These are phyloP conservation scores for Plectropomus leopardus DNA, from an alignment of 2,113 vertebrate genomes.

Conservation along the genomic window DNA sequence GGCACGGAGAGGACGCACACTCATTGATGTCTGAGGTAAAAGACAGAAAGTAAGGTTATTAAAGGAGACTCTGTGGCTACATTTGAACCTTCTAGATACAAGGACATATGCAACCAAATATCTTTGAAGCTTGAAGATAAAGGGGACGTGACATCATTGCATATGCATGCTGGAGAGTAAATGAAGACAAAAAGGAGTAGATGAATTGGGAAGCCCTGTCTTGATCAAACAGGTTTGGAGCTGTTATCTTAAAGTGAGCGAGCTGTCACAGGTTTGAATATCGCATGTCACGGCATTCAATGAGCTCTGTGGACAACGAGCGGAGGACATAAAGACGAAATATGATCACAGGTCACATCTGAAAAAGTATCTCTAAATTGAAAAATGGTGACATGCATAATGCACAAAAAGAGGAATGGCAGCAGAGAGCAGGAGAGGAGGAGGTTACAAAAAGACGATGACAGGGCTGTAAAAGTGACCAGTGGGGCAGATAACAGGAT, in stretches of 20 bases:
- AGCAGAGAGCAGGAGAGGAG: slow-evolving; percentile 11
- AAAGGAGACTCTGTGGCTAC: neutral
- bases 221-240: slow-evolving; percentile 65
- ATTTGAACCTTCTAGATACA: slow-evolving; percentile 14
- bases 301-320: slow-evolving; percentile 40
- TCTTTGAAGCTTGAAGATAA: slow-evolving; percentile 52
- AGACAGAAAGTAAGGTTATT: slow-evolving; percentile 40
- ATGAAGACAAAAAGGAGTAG: slow-evolving; percentile 10
- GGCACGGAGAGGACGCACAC: slow-evolving; percentile 87
- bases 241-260: slow-evolving; percentile 54
- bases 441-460: slow-evolving; percentile 61
- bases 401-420: slow-evolving; percentile 42
- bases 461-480: slow-evolving; percentile 68
- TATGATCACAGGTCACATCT: slow-evolving; percentile 46
- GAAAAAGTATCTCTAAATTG: slow-evolving; percentile 50
- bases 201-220: slow-evolving; percentile 14
- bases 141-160: slow-evolving; percentile 38
- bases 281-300: slow-evolving; percentile 56
- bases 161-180: slow-evolving; percentile 21
- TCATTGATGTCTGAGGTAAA: slow-evolving; percentile 84
- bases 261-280: slow-evolving; percentile 56
- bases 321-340: slow-evolving; percentile 62
- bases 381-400: slow-evolving; percentile 44
- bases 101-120: slow-evolving; percentile 58
- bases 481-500: slow-evolving; percentile 56